phyloP scores from a whole-genome alignment of 1,140 invertebrate genomes.

The Ceratina japonica region DNA sequence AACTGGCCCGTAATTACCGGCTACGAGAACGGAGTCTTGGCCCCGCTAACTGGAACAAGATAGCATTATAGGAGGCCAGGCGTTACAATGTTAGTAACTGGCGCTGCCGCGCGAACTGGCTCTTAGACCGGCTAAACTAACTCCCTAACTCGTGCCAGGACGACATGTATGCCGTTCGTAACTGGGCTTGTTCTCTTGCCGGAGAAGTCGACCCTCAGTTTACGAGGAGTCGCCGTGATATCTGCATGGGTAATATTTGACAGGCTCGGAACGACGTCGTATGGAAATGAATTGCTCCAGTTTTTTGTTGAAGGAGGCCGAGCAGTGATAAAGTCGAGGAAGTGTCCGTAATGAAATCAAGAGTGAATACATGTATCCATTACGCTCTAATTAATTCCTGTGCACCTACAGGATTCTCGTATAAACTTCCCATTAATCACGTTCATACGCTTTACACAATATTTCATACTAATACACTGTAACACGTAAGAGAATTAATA shows the following conservation, averaged over 20 bases:
- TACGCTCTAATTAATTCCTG: too few species aligned
- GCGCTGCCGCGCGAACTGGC: conserved; percentile 15
- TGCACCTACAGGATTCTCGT: too few species aligned
- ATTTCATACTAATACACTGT: too few species aligned
- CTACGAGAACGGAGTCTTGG: conserved; percentile 23
- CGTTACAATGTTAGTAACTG: conserved; percentile 6
- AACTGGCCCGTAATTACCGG: conserved; percentile 42
- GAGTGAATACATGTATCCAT: too few species aligned
- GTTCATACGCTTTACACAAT: too few species aligned
- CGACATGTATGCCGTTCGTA: neutral
- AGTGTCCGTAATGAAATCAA: too few species aligned
- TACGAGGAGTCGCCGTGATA: neutral
- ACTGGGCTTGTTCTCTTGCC: neutral
- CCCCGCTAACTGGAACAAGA: conserved; percentile 39
- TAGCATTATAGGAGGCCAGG: conserved; percentile 11
- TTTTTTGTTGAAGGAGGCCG: too few species aligned
- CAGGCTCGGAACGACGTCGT: too few species aligned
- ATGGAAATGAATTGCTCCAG: too few species aligned
- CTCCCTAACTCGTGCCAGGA: conserved; percentile 16
- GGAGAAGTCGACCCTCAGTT: neutral
- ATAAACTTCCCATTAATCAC: too few species aligned
- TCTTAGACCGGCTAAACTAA: conserved; percentile 22
- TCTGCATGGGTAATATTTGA: neutral
- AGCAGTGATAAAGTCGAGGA: too few species aligned
- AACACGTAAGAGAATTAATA: too few species aligned